phyloP scores from a whole-genome alignment of 2,113 vertebrate species.

The Calyptommatus sinebrachiatus region DNA sequence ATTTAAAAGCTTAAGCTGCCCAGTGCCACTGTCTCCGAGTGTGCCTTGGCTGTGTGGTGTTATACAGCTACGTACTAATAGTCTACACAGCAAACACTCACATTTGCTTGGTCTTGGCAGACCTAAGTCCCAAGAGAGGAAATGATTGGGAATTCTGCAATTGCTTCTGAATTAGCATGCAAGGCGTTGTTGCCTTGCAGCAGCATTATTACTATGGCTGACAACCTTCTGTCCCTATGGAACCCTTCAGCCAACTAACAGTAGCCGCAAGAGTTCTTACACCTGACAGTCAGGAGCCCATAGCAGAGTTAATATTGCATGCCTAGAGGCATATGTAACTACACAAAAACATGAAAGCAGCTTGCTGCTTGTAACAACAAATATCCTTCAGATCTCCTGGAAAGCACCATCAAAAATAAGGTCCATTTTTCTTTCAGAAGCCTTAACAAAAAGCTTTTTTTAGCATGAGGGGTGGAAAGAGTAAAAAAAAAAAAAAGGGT shows the following conservation, averaged over 20 bases:
- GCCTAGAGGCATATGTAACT: slow-evolving; percentile 1
- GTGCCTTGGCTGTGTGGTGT: not conserved
- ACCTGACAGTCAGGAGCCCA: slow-evolving; percentile 16
- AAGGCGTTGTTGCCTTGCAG: slow-evolving; percentile 23
- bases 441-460: not conserved
- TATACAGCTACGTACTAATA: not conserved
- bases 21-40: not conserved
- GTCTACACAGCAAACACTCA: slow-evolving; percentile 4
- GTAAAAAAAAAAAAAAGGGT: not conserved
- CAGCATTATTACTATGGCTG: slow-evolving; percentile 31
- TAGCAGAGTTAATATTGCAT: slow-evolving; percentile 13
- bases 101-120: slow-evolving; percentile 17
- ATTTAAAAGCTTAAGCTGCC: slow-evolving; percentile 4
- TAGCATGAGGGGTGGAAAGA: too few relatives aligned
- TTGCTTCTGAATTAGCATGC: slow-evolving; percentile 25
- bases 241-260: slow-evolving; percentile 19
- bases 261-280: not conserved
- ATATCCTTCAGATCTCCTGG: not conserved
- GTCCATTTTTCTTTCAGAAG: not conserved
- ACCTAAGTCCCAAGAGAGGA: slow-evolving; percentile 10
- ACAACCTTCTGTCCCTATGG: slow-evolving; percentile 14
- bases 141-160: slow-evolving; percentile 26
- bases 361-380: slow-evolving; percentile 11
- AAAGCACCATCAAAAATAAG: slow-evolving; percentile 20
- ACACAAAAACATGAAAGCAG: slow-evolving; percentile 11